Evolutionary conservation across 2,113 vertebrate species (phyloP).

Genomic region (Naja naja): DNA sequence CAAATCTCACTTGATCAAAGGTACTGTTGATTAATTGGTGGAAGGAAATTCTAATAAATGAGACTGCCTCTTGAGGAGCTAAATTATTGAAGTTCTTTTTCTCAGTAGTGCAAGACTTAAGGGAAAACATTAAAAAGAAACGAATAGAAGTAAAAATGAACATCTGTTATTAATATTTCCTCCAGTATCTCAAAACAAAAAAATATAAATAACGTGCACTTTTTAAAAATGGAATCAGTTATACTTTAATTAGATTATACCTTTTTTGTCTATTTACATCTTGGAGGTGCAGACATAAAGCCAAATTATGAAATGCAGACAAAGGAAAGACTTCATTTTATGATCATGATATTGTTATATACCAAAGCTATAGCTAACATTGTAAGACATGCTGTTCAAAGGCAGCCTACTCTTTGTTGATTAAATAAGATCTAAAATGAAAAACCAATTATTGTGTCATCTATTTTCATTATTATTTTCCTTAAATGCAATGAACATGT

Average conservation of each 20-base stretch:
- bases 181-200: neutral
- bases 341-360: neutral
- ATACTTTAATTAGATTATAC: neutral
- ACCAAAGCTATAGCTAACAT: neutral
- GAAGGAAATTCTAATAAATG: neutral
- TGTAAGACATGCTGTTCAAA: neutral
- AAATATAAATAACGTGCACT: neutral
- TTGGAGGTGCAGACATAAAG: neutral
- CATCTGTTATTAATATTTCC: neutral
- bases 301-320: neutral
- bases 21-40: neutral
- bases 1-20: neutral
- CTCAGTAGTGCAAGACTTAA: neutral
- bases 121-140: neutral
- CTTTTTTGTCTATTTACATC: neutral
- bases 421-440: neutral
- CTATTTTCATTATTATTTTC: neutral
- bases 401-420: neutral
- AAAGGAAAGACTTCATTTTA: neutral
- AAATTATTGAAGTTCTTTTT: neutral
- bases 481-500: neutral
- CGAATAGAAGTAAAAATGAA: neutral
- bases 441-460: neutral
- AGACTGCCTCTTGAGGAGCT: neutral
- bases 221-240: neutral